Percentiles rank a stretch among this genome's conserved stretches.
phyloP scores from a whole-genome alignment of 1,140 invertebrate genomes.

The Pachypsylla venusta region DNA sequence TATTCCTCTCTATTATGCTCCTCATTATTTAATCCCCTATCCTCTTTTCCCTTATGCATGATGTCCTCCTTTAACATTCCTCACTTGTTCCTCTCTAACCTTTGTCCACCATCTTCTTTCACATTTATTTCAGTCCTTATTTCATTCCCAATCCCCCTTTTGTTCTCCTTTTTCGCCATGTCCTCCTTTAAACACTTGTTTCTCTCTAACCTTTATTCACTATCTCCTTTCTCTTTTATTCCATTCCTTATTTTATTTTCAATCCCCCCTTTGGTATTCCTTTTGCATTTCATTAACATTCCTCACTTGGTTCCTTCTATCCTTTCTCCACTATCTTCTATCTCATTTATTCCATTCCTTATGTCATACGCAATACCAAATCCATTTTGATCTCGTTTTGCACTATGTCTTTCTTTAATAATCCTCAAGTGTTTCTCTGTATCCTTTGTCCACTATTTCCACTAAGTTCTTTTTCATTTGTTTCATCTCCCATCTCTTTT shows the following conservation, averaged over 20 bases:
- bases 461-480: too few species aligned
- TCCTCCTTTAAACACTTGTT: too few species aligned
- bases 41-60: background rate
- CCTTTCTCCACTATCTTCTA: too few species aligned
- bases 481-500: too few species aligned
- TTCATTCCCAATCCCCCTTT: too few species aligned
- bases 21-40: background rate
- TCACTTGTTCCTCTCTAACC: constrained; percentile 7
- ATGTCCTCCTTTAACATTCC: background rate
- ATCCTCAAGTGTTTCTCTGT: too few species aligned
- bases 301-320: background rate
- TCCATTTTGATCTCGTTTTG: too few species aligned
- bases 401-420: too few species aligned
- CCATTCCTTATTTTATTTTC: background rate
- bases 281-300: background rate
- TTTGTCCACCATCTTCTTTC: background rate
- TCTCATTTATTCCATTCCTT: too few species aligned
- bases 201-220: too few species aligned
- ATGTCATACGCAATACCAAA: too few species aligned
- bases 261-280: background rate
- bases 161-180: constrained; percentile 3
- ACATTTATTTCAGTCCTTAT: background rate
- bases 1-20: background rate
- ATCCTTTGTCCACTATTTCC: too few species aligned
- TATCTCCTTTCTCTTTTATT: background rate